Evolutionary conservation across 2,113 vertebrate species (phyloP).

Genomic region (Orcinus orca): DNA sequence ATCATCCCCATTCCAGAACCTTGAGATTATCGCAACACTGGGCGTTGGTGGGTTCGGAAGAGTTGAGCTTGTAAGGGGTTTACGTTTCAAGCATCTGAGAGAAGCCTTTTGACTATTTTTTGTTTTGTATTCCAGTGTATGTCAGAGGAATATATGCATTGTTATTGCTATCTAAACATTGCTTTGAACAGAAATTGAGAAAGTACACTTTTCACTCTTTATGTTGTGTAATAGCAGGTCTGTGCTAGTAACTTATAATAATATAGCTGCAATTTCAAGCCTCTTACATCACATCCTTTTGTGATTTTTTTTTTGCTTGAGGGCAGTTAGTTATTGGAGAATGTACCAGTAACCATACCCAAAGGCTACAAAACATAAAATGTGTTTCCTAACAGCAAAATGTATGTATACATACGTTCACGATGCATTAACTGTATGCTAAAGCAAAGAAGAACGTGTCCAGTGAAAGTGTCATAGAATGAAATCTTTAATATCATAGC

Average conservation of each 20-base stretch:
- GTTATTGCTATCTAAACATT: not conserved
- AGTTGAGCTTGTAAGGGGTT: constrained; percentile 94
- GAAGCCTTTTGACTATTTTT: constrained; percentile 63
- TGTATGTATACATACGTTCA: not conserved
- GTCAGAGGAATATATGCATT: constrained; percentile 41
- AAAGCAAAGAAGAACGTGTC: not conserved
- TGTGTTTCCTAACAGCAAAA: not conserved
- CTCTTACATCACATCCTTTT: not conserved
- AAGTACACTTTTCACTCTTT: constrained; percentile 4
- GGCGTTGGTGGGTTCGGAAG: constrained; percentile 96
- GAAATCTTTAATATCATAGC: not conserved
- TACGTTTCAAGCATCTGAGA: constrained; percentile 79
- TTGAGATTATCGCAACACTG: constrained; percentile 92
- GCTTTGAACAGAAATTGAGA: constrained; percentile 29
- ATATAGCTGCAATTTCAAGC: not conserved
- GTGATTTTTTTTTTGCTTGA: not conserved
- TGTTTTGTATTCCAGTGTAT: constrained; percentile 57
- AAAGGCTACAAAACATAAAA: not conserved
- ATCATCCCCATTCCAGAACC: constrained; percentile 87
- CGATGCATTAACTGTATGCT: not conserved
- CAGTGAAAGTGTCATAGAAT: not conserved
- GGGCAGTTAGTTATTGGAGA: constrained; percentile 2
- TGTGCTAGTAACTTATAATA: not conserved
- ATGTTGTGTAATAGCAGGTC: not conserved
- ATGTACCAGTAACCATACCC: not conserved